A percentile compares a stretch with the other conserved stretches of the same genome.
Conservation (phyloP, 2,113 vertebrate species). For the Bubo bubo region DNA sequence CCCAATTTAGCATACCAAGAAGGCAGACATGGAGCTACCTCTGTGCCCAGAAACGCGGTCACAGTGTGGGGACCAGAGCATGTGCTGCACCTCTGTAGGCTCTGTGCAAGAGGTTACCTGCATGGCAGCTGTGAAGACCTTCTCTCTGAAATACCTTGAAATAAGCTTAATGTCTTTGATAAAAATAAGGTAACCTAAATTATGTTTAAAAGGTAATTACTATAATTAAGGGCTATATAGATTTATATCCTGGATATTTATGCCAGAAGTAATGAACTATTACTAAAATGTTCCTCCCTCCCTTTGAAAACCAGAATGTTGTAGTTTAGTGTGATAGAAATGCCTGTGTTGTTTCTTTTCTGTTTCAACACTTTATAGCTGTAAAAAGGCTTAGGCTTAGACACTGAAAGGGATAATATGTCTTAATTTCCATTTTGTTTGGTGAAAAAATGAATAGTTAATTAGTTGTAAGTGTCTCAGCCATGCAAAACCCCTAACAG, state of each 20-base stretch:
- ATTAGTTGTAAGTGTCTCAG: not conserved
- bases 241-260: not conserved
- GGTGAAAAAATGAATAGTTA: not conserved
- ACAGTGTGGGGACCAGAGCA: not conserved
- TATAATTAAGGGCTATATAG: not conserved
- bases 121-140: not conserved
- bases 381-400: not conserved
- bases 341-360: not conserved
- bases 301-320: not conserved
- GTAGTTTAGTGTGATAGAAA: not conserved
- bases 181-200: not conserved
- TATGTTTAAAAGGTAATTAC: not conserved
- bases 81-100: not conserved
- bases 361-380: not conserved
- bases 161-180: not conserved
- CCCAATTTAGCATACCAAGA: not conserved
- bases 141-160: not conserved
- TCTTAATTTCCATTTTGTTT: not conserved
- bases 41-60: conserved; percentile 11
- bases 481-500: not conserved
- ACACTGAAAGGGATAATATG: not conserved
- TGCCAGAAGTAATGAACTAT: not conserved
- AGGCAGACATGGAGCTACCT: not conserved
- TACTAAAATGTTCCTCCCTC: not conserved
- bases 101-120: not conserved